Evolutionary conservation across 2,888 invertebrate species (phyloP), one percentile per base, ranked within the genome.

Genomic region (Psylliodes chrysocephalus): DNA sequence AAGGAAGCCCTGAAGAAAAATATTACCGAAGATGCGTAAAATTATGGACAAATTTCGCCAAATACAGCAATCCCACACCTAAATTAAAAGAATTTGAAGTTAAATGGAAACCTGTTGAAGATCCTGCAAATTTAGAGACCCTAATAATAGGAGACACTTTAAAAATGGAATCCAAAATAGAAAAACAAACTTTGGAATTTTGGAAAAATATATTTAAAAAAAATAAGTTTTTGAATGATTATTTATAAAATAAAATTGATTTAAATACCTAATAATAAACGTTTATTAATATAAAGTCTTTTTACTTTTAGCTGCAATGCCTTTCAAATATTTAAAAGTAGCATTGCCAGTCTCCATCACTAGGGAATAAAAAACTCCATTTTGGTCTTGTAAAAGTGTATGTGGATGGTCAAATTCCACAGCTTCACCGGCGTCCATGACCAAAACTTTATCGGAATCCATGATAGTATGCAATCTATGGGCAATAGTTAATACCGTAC

Each of bases 391-490:
- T 38, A 92, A 77, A 44, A 92, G 78, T 69, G 86, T 85, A 77
- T 87, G 87, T 0, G 96, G 94, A 74, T 90, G 89, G 1, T 66
- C 94, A 33, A 91, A 87, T 80, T 96, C 95, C 0, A 87, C 87
- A 78, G 89, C 85, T n/a, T 46, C 87, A 0, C 94, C 94, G 17
- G 90, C 89, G 77, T 92, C 91, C 86, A 94, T 89, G 8, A 93
- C 93, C 70, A 93, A 78, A 55, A 93, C 90, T 81, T 88, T 87
- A 82, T 93, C 91, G 0, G 91, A 92, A 81, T 94, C 93, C 90
- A 94, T 93, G 52, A 94, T 90, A 0, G 94, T 94, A 75, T 93
- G 89, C 4, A 95, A 85, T 30, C 94, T 86, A 81, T 94, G 93
- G 19, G 94, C 94, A 42, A 94, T 91, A 0, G 93, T 93, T 25